Evolutionary conservation across 2,888 invertebrate species (phyloP).

Genomic region (Poecilus cupreus): DNA sequence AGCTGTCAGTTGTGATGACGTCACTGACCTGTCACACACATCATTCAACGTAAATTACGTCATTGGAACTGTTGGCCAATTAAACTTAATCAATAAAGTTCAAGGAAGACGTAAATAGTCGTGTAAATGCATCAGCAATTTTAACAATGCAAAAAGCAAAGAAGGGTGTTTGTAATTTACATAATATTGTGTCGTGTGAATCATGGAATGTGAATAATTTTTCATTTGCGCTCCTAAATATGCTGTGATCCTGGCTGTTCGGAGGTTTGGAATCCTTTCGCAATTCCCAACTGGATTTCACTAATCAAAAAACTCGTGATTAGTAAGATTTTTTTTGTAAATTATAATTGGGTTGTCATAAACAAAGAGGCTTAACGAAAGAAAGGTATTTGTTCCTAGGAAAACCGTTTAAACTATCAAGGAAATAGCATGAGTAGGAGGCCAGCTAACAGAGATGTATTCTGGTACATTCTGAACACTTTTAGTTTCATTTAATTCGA

Average conservation of each 20-base stretch:
- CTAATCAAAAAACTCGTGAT: constrained; percentile 23
- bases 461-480: too few relatives aligned
- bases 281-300: constrained; percentile 50
- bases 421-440: neutral
- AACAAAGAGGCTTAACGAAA: constrained; percentile 15
- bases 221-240: neutral
- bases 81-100: neutral
- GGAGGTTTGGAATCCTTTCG: constrained; percentile 44
- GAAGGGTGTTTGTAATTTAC: neutral
- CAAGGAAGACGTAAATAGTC: neutral
- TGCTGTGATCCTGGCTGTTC: constrained; percentile 20
- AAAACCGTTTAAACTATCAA: constrained; percentile 9
- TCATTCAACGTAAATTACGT: neutral
- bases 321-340: constrained; percentile 4
- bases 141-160: neutral
- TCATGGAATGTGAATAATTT: neutral
- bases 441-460: neutral
- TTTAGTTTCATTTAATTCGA: too few relatives aligned
- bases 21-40: neutral
- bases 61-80: neutral
- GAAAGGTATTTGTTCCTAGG: constrained; percentile 33
- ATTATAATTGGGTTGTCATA: neutral
- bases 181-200: neutral
- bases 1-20: constrained; percentile 49
- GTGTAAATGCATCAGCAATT: neutral